Percentiles rank a stretch among this genome's conserved stretches.
These are phyloP conservation scores for Sebastes melanostomus DNA, from an alignment of 2,797 vertebrate genomes.

Conservation along the genomic window DNA sequence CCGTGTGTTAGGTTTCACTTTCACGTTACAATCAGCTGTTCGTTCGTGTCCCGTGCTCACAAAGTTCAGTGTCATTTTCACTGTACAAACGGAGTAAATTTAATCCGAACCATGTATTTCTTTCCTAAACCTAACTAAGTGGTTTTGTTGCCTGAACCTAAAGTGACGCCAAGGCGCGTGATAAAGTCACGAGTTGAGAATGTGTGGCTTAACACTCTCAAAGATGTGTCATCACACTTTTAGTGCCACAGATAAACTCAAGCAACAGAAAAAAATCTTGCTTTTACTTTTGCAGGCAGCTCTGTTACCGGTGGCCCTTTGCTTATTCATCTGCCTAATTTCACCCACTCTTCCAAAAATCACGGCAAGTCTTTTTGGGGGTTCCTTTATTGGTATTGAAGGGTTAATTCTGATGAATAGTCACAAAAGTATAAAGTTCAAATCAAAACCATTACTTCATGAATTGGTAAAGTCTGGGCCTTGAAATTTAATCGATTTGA, in stretches of 20 bases:
- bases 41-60: too few species aligned
- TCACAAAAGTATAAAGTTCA: not conserved
- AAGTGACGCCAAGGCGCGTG: too few species aligned
- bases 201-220: not conserved
- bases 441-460: not conserved
- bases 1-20: too few species aligned
- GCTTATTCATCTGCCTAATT: not conserved
- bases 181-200: not conserved
- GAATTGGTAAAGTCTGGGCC: not conserved
- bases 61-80: too few species aligned
- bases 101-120: too few species aligned
- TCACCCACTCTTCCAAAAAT: not conserved
- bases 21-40: too few species aligned
- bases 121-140: too few species aligned
- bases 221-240: conserved; percentile 3
- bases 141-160: fast-evolving
- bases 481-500: not conserved
- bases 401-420: not conserved
- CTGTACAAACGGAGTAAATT: too few species aligned
- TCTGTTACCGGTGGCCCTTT: not conserved
- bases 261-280: not conserved
- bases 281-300: not conserved
- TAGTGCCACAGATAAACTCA: not conserved
- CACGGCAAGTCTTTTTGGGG: fast-evolving
- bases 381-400: not conserved